phyloP scores from a whole-genome alignment of 2,113 vertebrate genomes.

The Seriola dumerili region DNA sequence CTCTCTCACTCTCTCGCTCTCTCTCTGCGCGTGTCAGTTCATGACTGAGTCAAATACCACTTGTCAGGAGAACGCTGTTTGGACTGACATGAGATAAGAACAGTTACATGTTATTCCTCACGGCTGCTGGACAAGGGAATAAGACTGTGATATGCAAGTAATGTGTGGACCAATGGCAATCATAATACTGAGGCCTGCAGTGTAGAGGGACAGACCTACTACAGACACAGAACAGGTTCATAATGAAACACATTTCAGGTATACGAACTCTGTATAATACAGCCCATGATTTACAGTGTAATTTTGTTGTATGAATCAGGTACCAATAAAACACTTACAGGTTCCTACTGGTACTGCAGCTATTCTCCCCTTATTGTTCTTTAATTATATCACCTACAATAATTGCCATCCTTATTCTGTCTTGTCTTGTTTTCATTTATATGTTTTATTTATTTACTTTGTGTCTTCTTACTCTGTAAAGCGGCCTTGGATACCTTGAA shows the following conservation, averaged over 20 bases:
- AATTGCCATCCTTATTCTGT: too few relatives aligned
- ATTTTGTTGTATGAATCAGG: not conserved
- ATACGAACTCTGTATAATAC: not conserved
- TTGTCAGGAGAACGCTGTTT: slow-evolving; percentile 80
- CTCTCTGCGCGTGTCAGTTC: slow-evolving; percentile 60
- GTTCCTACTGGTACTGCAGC: not conserved
- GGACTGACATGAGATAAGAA: slow-evolving; percentile 83
- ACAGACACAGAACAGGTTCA: slow-evolving; percentile 11
- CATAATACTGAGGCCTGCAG: slow-evolving; percentile 40
- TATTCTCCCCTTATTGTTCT: not conserved
- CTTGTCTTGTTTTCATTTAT: too few relatives aligned
- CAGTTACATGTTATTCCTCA: slow-evolving; percentile 66
- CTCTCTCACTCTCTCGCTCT: slow-evolving; percentile 36
- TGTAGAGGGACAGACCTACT: not conserved
- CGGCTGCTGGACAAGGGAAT: slow-evolving; percentile 48
- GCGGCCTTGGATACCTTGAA: too few relatives aligned
- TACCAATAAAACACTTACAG: too few relatives aligned
- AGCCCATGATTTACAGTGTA: not conserved
- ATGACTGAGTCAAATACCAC: slow-evolving; percentile 79
- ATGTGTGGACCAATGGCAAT: slow-evolving; percentile 9
- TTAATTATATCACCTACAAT: not conserved
- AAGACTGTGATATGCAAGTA: slow-evolving; percentile 41
- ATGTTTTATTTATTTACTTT: too few relatives aligned
- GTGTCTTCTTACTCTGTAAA: too few relatives aligned
- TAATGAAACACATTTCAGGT: not conserved